Conservation (phyloP, 64 coral and sea anemone genomes). For the Stichodactyla mertensii region DNA sequence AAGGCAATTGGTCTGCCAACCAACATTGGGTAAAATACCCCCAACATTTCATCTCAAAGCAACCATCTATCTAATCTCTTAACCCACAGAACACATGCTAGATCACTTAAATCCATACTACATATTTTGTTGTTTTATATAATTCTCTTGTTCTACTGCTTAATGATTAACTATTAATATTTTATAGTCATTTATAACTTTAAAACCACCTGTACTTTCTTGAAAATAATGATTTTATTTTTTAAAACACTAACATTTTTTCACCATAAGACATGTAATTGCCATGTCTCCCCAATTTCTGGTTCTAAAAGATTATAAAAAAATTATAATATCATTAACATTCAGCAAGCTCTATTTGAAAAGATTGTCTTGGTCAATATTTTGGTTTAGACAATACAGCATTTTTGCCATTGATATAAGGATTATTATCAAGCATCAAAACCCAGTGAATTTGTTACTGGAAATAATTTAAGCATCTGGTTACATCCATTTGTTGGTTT, state of each 20-base stretch:
- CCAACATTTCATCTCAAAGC: background rate
- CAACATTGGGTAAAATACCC: conserved; percentile 15
- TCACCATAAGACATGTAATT: background rate
- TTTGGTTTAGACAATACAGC: background rate
- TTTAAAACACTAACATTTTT: background rate
- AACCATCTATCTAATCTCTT: background rate
- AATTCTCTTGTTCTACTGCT: background rate
- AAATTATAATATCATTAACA: background rate
- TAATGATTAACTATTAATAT: too few species aligned
- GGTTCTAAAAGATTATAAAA: background rate
- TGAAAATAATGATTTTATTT: too few species aligned
- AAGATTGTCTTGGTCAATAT: background rate
- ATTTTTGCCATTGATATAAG: background rate
- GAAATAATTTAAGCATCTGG: background rate
- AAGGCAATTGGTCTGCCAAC: conserved; percentile 19
- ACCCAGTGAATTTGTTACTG: background rate
- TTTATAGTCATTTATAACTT: too few species aligned
- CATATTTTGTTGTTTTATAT: background rate
- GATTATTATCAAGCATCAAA: background rate
- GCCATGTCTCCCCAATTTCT: background rate
- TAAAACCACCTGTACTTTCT: too few species aligned
- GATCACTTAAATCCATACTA: background rate
- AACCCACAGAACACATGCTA: background rate
- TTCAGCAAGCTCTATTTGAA: background rate
- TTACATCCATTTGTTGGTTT: conserved; percentile 20